Evolutionary conservation across 2,888 invertebrate genomes (phyloP).

Genomic region (Gryllus longicercus): DNA sequence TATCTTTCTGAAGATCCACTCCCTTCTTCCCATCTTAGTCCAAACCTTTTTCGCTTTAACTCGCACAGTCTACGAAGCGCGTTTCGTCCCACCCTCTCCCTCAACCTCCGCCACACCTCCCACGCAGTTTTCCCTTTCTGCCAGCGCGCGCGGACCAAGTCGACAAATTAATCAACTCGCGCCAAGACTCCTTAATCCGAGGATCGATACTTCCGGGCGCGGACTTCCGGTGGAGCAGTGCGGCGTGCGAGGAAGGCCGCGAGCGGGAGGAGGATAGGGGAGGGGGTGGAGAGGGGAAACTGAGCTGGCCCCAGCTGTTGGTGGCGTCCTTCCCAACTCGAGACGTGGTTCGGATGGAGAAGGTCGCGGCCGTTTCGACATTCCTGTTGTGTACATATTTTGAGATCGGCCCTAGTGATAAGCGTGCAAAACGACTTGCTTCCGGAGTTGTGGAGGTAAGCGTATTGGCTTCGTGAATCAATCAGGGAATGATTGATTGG

Average conservation of each 20-base stretch:
- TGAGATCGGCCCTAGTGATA: too few relatives aligned
- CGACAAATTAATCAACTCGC: slow-evolving; percentile 1
- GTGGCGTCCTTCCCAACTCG: not conserved
- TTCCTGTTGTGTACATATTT: too few relatives aligned
- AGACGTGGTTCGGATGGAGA: not conserved
- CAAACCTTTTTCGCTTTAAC: not conserved
- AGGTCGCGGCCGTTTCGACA: not conserved
- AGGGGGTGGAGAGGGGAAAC: not conserved
- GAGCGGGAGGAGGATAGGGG: not conserved
- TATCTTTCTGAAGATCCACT: too few relatives aligned
- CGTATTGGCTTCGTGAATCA: too few relatives aligned
- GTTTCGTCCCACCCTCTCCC: not conserved
- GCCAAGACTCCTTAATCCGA: not conserved
- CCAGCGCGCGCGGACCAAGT: not conserved
- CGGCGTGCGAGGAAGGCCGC: not conserved
- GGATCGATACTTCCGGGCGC: not conserved
- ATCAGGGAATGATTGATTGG: too few relatives aligned
- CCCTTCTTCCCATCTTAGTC: too few relatives aligned
- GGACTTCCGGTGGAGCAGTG: not conserved
- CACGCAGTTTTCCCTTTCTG: not conserved
- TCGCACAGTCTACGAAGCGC: not conserved
- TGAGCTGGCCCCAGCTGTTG: not conserved
- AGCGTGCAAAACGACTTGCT: too few relatives aligned
- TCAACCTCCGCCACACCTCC: not conserved
- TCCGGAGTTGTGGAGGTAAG: too few relatives aligned